phyloP scores from a whole-genome alignment of 2,797 vertebrate species.

The Myotis findleyi region DNA sequence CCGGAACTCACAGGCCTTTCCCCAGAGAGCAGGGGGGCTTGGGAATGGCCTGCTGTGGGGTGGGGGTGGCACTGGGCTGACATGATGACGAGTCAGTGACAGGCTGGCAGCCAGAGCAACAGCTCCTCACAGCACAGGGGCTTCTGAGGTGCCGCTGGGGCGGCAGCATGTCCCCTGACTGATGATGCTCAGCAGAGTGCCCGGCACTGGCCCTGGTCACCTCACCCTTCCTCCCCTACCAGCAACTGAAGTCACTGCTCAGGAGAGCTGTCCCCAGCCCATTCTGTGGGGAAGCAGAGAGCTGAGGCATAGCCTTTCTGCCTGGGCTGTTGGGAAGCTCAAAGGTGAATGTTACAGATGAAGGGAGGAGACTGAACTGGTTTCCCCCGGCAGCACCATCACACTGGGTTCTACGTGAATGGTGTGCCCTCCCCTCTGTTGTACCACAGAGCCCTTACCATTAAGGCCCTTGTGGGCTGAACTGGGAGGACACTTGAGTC shows the following conservation, averaged over 20 bases:
- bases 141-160: not conserved
- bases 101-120: not conserved
- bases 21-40: not conserved
- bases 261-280: not conserved
- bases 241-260: not conserved
- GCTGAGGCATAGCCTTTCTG: not conserved
- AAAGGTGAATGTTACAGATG: not conserved
- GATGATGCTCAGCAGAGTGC: not conserved
- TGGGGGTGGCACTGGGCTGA: not conserved
- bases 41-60: not conserved
- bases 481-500: not conserved
- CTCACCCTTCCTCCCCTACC: fast-evolving
- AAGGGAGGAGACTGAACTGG: not conserved
- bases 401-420: not conserved
- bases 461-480: not conserved
- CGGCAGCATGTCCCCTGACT: not conserved
- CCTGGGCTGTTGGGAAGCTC: not conserved
- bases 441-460: not conserved
- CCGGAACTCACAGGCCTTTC: not conserved
- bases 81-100: not conserved
- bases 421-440: not conserved
- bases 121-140: not conserved
- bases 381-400: not conserved
- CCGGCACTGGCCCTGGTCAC: not conserved
- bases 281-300: not conserved